Percentiles rank a stretch among this genome's conserved stretches.
These are phyloP conservation scores for Acromyrmex charruanus DNA, from an alignment of 1,140 invertebrate species.

Conservation along the genomic window DNA sequence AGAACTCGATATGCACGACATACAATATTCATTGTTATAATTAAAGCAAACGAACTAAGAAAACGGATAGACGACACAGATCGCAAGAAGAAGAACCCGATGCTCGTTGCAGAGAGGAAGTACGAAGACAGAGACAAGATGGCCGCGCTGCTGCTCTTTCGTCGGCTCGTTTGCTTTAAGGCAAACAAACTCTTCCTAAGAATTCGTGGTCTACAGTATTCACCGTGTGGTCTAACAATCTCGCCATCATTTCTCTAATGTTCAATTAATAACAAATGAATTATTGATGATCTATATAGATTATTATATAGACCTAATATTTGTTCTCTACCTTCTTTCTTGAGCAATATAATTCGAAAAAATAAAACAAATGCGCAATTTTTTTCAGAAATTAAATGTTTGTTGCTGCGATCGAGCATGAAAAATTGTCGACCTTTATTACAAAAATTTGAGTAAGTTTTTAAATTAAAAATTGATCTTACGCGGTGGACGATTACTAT, in stretches of 20 bases:
- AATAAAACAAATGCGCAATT: neutral
- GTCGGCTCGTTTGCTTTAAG: constrained; percentile 79
- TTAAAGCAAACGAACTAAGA: constrained; percentile 28
- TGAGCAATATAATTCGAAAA: neutral
- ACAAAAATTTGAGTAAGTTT: neutral
- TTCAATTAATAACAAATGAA: neutral
- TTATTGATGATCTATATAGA: neutral
- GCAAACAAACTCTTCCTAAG: constrained; percentile 81
- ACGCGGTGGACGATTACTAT: neutral
- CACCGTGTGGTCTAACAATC: constrained; percentile 19
- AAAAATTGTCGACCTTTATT: neutral
- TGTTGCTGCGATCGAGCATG: constrained; percentile 5
- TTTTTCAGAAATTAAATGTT: constrained; percentile 11
- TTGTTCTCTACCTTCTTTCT: neutral
- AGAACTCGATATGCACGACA: neutral
- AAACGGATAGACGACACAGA: constrained; percentile 5
- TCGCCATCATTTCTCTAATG: constrained; percentile 9
- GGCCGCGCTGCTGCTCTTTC: constrained; percentile 81
- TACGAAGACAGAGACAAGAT: constrained; percentile 77
- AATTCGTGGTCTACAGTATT: constrained; percentile 76
- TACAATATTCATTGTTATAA: constrained; percentile 1
- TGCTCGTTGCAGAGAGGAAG: constrained; percentile 53
- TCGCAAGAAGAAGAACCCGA: constrained; percentile 3
- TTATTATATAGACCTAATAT: neutral
- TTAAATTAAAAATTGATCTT: neutral